Evolutionary conservation across 92 coral and sea anemone genomes (phyloP), one percentile per base, ranked within the genome.

Genomic region (Epizoanthus scotinus): DNA sequence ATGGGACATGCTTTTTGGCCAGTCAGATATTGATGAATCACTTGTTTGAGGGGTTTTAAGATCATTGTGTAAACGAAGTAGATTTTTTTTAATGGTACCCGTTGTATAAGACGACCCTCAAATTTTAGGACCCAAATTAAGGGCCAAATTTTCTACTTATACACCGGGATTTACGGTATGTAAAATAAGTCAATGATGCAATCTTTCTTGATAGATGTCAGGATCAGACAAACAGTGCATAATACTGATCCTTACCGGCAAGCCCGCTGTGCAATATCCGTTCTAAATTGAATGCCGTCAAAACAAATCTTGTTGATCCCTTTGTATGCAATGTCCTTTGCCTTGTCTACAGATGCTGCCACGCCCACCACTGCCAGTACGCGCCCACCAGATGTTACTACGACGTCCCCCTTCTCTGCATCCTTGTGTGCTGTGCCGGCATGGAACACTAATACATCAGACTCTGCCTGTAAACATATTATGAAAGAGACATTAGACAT

Each of bases 351-450:
- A 21, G 91, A 61, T 57, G 78, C 82, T 9, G 91, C 90, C 40
- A 93, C 53, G 0, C 95, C 90, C 63, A 95, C 98, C 27, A 93
- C 82, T 31, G 94, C 91, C 50, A 95, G 57, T n/a, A 95, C 98
- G 47, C 98, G 85, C 5, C 98, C 98, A 19, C 98, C 98, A 49
- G 95, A 91, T 6, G 98, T 95, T 1, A 93, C 91, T 40, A 93
- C 87, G 2, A 66, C 34, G 10, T 87, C 77, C 13, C 68, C 87
- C 68, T 85, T 78, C 5, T 70, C 85, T 8, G 69, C 34, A 42
- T 81, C 50, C 60, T 84, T 85, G 24, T 73, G 17, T 13, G 89
- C 81, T 61, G 98, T 95, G 2, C 98, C 98, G 81, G 98, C 98
- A 77, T 95, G 98, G 84, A 95, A 93, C 65, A 95, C 90, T 42